A percentile compares a stretch with the other conserved stretches of the same genome.
phyloP scores from a whole-genome alignment of 2,113 vertebrate species.

The Indicator maculatus region DNA sequence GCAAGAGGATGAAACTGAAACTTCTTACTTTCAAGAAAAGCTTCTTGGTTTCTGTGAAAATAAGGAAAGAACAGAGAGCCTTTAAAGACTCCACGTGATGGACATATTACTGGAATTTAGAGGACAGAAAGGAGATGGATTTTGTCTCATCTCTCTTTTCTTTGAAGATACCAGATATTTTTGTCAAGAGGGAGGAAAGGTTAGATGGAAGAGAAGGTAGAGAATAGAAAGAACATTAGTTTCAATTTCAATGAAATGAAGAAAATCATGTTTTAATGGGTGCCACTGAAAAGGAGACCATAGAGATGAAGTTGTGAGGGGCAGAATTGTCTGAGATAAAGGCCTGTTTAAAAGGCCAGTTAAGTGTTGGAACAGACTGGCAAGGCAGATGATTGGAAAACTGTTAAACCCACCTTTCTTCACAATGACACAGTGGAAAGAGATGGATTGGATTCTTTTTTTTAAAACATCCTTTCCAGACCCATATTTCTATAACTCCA shows the following conservation, averaged over 20 bases:
- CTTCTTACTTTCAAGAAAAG: neutral
- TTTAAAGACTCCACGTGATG: neutral
- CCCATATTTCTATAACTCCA: neutral
- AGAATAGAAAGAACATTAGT: conserved; percentile 15
- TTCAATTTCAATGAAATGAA: conserved; percentile 3
- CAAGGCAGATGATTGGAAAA: conserved; percentile 6
- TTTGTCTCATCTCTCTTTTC: neutral
- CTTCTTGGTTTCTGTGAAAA: conserved; percentile 8
- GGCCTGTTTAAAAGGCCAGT: neutral
- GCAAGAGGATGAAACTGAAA: conserved; percentile 1
- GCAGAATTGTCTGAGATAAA: conserved; percentile 23
- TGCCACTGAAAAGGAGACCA: neutral
- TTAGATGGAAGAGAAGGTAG: conserved; percentile 5
- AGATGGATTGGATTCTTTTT: neutral
- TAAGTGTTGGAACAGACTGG: neutral
- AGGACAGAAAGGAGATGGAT: conserved; percentile 1
- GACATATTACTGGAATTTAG: neutral
- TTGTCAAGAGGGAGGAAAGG: neutral
- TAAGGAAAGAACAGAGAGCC: conserved; percentile 7
- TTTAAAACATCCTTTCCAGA: neutral
- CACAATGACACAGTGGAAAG: neutral
- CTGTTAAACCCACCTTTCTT: neutral
- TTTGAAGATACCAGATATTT: conserved; percentile 31
- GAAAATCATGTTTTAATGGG: neutral
- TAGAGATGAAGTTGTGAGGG: neutral